phyloP scores from a whole-genome alignment of 1,140 invertebrate genomes.

The Papilio machaon region DNA sequence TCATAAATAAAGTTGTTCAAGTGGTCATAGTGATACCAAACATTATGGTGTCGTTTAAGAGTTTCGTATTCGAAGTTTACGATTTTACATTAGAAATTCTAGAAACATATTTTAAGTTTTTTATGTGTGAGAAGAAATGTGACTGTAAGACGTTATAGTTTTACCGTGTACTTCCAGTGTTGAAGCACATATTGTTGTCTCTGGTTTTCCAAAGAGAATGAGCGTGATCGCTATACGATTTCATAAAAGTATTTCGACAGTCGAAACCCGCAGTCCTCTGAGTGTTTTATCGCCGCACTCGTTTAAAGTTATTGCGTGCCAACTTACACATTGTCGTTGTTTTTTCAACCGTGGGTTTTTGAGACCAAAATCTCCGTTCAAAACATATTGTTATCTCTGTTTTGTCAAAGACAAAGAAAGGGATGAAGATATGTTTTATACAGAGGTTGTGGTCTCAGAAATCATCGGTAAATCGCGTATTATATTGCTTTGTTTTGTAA shows the following conservation, averaged over 20 bases:
- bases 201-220: neutral
- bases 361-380: too few relatives aligned
- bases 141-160: neutral
- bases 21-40: neutral
- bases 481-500: constrained; percentile 11
- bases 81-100: neutral
- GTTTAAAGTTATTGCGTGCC: constrained; percentile 22
- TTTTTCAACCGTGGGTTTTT: neutral
- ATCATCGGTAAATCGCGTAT: neutral
- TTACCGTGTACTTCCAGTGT: neutral
- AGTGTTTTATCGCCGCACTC: constrained; percentile 5
- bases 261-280: neutral
- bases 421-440: too few relatives aligned
- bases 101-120: constrained; percentile 10
- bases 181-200: neutral
- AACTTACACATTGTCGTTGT: constrained; percentile 22
- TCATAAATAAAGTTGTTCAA: neutral
- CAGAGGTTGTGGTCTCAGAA: too few relatives aligned
- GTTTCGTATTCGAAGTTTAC: neutral
- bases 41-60: neutral
- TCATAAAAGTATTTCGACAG: neutral
- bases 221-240: neutral
- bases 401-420: too few relatives aligned
- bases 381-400: too few relatives aligned
- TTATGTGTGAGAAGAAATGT: neutral